phyloP scores from a whole-genome alignment of 1,140 invertebrate genomes.

The Ips typographus region DNA sequence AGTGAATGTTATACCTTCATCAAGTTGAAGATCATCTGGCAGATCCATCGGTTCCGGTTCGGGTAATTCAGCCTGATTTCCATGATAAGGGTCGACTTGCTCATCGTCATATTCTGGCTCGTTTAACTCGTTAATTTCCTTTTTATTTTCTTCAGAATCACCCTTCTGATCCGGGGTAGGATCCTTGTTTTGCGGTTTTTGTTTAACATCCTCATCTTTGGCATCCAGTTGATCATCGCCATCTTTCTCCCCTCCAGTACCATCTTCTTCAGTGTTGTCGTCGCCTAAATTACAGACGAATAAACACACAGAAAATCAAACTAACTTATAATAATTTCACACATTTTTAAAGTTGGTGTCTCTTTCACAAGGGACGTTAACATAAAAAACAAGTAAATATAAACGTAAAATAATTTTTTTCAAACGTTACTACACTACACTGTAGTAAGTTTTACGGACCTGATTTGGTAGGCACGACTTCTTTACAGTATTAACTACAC shows the following conservation, averaged over 20 bases:
- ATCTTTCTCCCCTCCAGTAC: conserved; percentile 52
- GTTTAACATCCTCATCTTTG: conserved; percentile 58
- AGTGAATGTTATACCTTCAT: conserved; percentile 57
- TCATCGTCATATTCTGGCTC: conserved; percentile 79
- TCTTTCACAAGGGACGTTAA: no score
- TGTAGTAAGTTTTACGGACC: no score
- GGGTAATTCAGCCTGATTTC: conserved; percentile 69
- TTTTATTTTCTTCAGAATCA: conserved; percentile 58
- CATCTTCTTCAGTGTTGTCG: conserved; percentile 73
- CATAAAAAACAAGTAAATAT: no score
- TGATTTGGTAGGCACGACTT: no score
- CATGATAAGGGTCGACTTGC: conserved; percentile 84
- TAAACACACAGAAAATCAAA: no score
- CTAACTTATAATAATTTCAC: no score
- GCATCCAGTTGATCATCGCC: conserved; percentile 59
- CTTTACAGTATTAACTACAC: no score
- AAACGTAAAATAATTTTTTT: no score
- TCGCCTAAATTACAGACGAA: conserved; percentile 50
- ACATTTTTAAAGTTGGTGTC: no score
- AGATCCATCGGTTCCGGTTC: conserved; percentile 85
- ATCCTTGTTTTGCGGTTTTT: conserved; percentile 55
- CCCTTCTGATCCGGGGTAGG: conserved; percentile 51
- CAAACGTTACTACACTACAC: background rate
- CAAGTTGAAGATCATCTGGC: conserved; percentile 82
- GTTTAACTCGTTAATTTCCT: conserved; percentile 75